Evolutionary conservation across 1,140 invertebrate genomes (phyloP).

Genomic region (Caenorhabditis tropicalis): DNA sequence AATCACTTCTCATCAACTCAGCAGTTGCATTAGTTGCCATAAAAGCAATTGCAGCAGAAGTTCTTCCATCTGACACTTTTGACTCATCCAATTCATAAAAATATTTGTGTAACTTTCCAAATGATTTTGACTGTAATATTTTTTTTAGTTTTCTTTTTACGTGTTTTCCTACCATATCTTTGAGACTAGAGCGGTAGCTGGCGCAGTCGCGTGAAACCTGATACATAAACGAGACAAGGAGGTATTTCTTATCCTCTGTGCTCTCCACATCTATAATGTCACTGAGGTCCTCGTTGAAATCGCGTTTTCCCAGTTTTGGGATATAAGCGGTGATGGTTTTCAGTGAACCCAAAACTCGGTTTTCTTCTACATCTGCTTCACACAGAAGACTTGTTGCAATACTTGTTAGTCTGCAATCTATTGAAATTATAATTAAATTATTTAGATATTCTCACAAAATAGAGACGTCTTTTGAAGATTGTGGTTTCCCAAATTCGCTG

Average conservation of each 20-base stretch:
- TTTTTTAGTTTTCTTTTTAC: neutral
- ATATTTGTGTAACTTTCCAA: constrained; percentile 23
- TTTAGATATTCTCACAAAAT: neutral
- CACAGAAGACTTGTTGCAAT: constrained; percentile 45
- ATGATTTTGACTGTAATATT: neutral
- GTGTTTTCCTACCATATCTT: neutral
- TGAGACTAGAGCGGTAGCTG: neutral
- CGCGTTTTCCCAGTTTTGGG: neutral
- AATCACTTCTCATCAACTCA: constrained; percentile 43
- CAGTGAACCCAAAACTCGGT: constrained; percentile 21
- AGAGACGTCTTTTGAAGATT: neutral
- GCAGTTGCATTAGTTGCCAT: constrained; percentile 47
- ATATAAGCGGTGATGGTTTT: constrained; percentile 19
- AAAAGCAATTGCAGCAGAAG: constrained; percentile 39
- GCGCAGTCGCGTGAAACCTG: constrained; percentile 37
- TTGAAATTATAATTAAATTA: neutral
- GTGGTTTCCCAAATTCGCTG: neutral
- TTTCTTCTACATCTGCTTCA: constrained; percentile 47
- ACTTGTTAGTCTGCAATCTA: constrained; percentile 41
- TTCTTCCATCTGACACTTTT: constrained; percentile 1
- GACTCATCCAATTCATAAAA: constrained; percentile 43
- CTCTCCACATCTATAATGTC: constrained; percentile 31
- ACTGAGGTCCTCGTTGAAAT: constrained; percentile 34
- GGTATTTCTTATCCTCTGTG: constrained; percentile 29
- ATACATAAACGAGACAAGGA: constrained; percentile 22